These are phyloP conservation scores for Mechanitis messenoides DNA, from an alignment of 2,888 invertebrate genomes.

Conservation along the genomic window DNA sequence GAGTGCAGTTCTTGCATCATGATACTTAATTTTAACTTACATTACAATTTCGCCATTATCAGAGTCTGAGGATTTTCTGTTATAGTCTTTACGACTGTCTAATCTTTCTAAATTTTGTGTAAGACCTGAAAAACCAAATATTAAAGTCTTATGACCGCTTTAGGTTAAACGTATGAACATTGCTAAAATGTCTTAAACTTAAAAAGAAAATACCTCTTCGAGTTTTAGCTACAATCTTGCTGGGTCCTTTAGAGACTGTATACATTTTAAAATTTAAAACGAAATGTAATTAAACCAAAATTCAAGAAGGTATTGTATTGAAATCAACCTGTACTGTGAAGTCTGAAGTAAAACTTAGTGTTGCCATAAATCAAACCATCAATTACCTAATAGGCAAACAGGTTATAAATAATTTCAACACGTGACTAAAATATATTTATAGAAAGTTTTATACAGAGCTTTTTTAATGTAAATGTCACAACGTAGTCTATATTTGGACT, in stretches of 20 bases:
- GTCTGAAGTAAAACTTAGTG: conserved; percentile 17
- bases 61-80: conserved; percentile 80
- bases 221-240: conserved; percentile 92
- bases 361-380: conserved; percentile 14
- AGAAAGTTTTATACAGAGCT: conserved; percentile 4
- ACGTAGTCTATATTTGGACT: too few relatives aligned
- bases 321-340: conserved; percentile 21
- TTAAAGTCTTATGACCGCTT: conserved; percentile 33
- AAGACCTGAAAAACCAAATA: conserved; percentile 77
- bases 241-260: conserved; percentile 90
- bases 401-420: conserved; percentile 1
- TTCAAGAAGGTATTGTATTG: conserved; percentile 46
- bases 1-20: conserved; percentile 38
- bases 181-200: conserved; percentile 7
- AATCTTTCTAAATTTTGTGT: conserved; percentile 88
- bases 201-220: conserved; percentile 78
- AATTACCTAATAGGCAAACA: conserved; percentile 1
- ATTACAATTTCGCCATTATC: conserved; percentile 81
- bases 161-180: conserved; percentile 26
- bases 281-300: conserved; percentile 59
- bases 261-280: conserved; percentile 81
- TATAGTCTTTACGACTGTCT: conserved; percentile 83
- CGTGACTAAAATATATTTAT: background rate
- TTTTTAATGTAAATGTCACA: background rate
- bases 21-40: conserved; percentile 60